Percentiles rank a stretch among this genome's conserved stretches.
phyloP scores from a whole-genome alignment of 2,888 invertebrate species.

The Idaea aversata region DNA sequence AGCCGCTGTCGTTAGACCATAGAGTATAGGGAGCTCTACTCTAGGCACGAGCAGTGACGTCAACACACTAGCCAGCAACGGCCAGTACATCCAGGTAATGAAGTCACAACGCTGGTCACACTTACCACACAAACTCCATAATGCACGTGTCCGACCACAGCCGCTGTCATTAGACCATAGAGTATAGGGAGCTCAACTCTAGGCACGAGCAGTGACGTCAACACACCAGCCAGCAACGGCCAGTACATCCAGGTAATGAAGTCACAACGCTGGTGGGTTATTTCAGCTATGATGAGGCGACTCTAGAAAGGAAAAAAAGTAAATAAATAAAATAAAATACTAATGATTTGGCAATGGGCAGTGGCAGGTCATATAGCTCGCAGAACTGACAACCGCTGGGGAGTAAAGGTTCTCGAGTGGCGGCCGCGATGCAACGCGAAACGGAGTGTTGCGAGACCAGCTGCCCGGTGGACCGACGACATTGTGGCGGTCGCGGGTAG shows the following conservation, averaged over 20 bases:
- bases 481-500: too few relatives aligned
- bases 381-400: too few relatives aligned
- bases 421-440: too few relatives aligned
- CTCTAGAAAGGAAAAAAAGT: conserved; percentile 87
- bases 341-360: too few relatives aligned
- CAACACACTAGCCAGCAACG: conserved; percentile 80
- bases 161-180: conserved; percentile 84
- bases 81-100: conserved; percentile 88
- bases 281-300: conserved; percentile 97
- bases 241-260: conserved; percentile 88
- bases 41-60: conserved; percentile 73
- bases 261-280: conserved; percentile 95
- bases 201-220: conserved; percentile 70
- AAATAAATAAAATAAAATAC: too few relatives aligned
- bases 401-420: too few relatives aligned
- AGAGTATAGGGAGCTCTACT: conserved; percentile 85
- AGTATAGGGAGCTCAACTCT: conserved; percentile 85
- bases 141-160: conserved; percentile 90
- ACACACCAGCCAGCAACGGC: conserved; percentile 82
- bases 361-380: too few relatives aligned
- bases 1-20: conserved; percentile 84
- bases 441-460: too few relatives aligned
- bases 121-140: conserved; percentile 97
- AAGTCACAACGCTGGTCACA: conserved; percentile 75
- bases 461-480: too few relatives aligned